Percentiles rank a stretch among this genome's conserved stretches.
Evolutionary conservation across 1,140 invertebrate genomes (phyloP).

Genomic region (Bombus difficillimus): DNA sequence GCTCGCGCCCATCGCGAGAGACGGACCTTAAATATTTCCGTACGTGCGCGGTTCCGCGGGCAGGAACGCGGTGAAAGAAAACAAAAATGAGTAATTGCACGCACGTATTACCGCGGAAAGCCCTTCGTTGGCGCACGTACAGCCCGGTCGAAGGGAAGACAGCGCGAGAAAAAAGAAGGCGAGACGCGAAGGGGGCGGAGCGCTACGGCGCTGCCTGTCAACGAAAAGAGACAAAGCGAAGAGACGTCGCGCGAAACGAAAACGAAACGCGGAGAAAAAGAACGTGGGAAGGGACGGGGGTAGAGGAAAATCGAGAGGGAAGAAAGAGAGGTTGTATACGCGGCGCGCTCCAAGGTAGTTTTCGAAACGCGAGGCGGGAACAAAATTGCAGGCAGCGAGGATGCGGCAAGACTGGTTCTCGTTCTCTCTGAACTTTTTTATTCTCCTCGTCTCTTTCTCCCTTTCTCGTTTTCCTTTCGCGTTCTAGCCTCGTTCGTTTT

Average conservation of each 20-base stretch:
- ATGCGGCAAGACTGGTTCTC: conserved; percentile 6
- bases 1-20: conserved; percentile 37
- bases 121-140: conserved; percentile 49
- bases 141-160: conserved; percentile 18
- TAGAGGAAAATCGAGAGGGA: conserved; percentile 4
- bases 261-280: conserved; percentile 13
- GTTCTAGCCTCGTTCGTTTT: background rate
- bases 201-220: background rate
- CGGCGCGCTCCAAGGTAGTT: conserved; percentile 52
- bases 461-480: background rate
- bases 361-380: conserved; percentile 58
- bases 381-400: conserved; percentile 60
- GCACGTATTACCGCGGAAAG: conserved; percentile 59
- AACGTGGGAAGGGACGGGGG: background rate
- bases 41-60: conserved; percentile 53
- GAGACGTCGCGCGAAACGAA: background rate
- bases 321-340: background rate
- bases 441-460: background rate
- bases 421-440: conserved; percentile 1
- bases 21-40: conserved; percentile 67
- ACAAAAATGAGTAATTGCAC: conserved; percentile 64
- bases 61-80: conserved; percentile 49
- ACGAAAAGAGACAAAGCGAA: background rate
- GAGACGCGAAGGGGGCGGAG: background rate
- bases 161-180: conserved; percentile 20